Evolutionary conservation across 2,888 invertebrate species (phyloP).

Genomic region (Tortrix viridana): DNA sequence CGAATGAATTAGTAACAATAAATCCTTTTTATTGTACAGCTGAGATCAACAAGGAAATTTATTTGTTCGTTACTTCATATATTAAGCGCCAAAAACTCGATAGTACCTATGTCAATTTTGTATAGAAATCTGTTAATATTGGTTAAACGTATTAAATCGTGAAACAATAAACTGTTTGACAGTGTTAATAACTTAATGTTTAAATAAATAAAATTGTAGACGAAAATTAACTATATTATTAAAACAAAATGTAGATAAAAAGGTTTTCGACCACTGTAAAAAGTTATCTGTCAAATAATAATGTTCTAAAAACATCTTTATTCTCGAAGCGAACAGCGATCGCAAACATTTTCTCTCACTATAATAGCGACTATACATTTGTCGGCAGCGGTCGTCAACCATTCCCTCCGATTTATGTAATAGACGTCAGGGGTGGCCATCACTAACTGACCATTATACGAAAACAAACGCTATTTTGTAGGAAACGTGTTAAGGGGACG

Average conservation of each 20-base stretch:
- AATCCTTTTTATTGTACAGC: slow-evolving; percentile 54
- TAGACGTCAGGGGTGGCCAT: slow-evolving; percentile 61
- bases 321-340: slow-evolving; percentile 25
- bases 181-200: too few species aligned
- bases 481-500: slow-evolving; percentile 22
- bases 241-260: too few species aligned
- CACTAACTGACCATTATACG: slow-evolving; percentile 54
- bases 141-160: too few species aligned
- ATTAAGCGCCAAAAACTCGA: background rate
- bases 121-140: too few species aligned
- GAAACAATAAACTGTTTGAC: too few species aligned
- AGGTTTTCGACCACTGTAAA: too few species aligned
- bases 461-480: slow-evolving; percentile 49
- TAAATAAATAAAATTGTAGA: too few species aligned
- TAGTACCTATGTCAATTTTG: background rate
- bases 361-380: slow-evolving; percentile 54
- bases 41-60: slow-evolving; percentile 44
- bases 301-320: slow-evolving; percentile 25
- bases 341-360: slow-evolving; percentile 39
- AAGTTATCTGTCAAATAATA: slow-evolving; percentile 12
- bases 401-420: slow-evolving; percentile 63
- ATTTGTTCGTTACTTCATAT: slow-evolving; percentile 39
- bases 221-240: too few species aligned
- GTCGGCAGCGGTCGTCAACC: slow-evolving; percentile 57
- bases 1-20: slow-evolving; percentile 47